A percentile compares a stretch with the other conserved stretches of the same genome.
These are phyloP conservation scores for Thalassarche chlororhynchos DNA, from an alignment of 2,113 vertebrate genomes.

Conservation along the genomic window DNA sequence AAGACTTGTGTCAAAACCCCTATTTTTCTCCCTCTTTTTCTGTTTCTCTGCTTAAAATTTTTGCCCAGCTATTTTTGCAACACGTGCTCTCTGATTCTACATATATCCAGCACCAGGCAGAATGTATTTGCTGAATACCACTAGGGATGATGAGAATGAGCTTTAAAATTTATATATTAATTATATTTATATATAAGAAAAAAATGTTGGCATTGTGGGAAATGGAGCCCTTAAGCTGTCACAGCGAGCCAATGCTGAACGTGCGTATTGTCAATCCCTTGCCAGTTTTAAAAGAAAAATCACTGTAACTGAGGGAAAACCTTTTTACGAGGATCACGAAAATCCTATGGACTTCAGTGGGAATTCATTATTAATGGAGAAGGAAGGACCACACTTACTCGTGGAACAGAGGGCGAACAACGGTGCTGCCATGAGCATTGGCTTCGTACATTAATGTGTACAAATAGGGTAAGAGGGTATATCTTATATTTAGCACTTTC, in stretches of 20 bases:
- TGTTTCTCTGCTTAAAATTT: too few species aligned
- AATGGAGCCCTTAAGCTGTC: too few species aligned
- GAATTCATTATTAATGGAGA: background rate
- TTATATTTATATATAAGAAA: background rate
- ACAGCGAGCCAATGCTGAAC: fast-evolving
- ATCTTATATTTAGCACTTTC: constrained; percentile 84
- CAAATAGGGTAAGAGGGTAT: constrained; percentile 86
- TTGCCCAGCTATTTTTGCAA: background rate
- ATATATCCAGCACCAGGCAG: background rate
- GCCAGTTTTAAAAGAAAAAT: background rate
- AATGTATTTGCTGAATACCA: too few species aligned
- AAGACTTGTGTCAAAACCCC: background rate
- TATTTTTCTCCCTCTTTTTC: background rate
- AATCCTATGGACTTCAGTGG: background rate
- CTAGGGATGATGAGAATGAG: too few species aligned
- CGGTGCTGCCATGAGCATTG: constrained; percentile 81
- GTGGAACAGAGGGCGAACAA: constrained; percentile 86
- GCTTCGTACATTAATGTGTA: constrained; percentile 89
- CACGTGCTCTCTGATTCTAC: background rate
- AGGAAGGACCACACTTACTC: constrained; percentile 78
- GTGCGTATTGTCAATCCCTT: fast-evolving
- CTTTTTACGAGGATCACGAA: background rate
- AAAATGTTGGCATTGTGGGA: too few species aligned
- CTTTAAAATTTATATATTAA: background rate
- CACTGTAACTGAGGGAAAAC: background rate